Percentiles rank a stretch among this genome's conserved stretches.
These are phyloP conservation scores for Brachyrhaphis roseni DNA, from an alignment of 2,797 vertebrate species.

Conservation along the genomic window DNA sequence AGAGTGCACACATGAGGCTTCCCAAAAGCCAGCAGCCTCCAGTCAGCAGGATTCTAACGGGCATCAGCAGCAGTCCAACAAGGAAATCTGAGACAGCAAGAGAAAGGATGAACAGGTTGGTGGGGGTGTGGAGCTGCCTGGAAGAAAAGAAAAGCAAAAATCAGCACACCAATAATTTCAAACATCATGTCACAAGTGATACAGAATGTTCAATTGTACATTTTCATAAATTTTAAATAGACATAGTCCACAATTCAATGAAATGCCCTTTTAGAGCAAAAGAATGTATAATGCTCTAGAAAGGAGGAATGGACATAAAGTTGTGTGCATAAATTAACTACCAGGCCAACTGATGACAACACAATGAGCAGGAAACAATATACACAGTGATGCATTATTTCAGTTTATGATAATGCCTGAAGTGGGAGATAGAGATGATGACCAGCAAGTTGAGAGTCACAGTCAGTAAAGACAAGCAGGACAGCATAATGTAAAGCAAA, in stretches of 20 bases:
- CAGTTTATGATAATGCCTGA: conserved; percentile 33
- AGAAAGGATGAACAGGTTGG: conserved; percentile 28
- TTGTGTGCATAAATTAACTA: no score
- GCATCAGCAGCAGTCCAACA: conserved; percentile 16
- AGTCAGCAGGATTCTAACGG: not conserved
- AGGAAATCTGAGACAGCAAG: conserved; percentile 36
- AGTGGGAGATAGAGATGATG: conserved; percentile 58
- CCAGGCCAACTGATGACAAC: not conserved
- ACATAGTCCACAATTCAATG: no score
- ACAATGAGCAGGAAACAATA: not conserved
- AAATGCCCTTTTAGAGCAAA: no score
- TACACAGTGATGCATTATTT: not conserved
- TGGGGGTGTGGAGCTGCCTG: conserved; percentile 10
- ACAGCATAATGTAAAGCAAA: conserved; percentile 52
- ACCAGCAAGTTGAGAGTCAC: conserved; percentile 55
- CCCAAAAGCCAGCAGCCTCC: conserved; percentile 43
- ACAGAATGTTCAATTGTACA: no score
- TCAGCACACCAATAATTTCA: not conserved
- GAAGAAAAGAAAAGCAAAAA: not conserved
- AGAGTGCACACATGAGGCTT: not conserved
- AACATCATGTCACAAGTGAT: no score
- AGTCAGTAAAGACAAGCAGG: conserved; percentile 39
- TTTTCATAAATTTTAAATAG: no score
- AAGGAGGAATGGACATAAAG: no score
- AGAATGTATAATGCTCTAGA: no score